Conservation (phyloP, 2,113 vertebrate genomes). For the Verasper variegatus region DNA sequence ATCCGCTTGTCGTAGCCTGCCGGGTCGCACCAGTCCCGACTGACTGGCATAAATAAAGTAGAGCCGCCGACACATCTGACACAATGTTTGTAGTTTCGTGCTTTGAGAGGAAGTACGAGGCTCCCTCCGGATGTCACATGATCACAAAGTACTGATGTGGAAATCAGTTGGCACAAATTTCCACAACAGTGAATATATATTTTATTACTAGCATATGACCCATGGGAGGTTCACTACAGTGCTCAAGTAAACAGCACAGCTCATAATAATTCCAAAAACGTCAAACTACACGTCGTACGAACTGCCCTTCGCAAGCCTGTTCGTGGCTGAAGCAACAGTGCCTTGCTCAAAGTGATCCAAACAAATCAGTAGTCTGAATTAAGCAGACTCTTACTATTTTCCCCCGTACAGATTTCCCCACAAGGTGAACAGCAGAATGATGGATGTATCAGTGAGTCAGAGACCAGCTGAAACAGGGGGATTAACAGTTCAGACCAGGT, state of each 20-base stretch:
- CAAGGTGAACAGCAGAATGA: background rate
- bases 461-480: conserved; percentile 1
- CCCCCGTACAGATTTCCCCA: background rate
- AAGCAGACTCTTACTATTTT: background rate
- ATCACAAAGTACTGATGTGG: background rate
- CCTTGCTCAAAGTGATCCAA: background rate
- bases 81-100: background rate
- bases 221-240: background rate
- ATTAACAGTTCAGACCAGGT: conserved; percentile 31
- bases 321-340: too few species aligned
- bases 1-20: conserved; percentile 1
- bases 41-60: background rate
- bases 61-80: background rate
- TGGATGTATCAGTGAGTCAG: conserved; percentile 1
- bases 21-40: background rate
- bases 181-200: background rate
- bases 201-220: background rate
- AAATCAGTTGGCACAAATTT: background rate
- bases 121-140: background rate
- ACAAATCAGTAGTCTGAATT: background rate
- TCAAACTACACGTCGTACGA: too few species aligned
- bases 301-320: too few species aligned
- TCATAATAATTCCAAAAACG: background rate
- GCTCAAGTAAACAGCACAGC: background rate
- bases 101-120: background rate